Evolutionary conservation across 2,797 vertebrate species (phyloP).

Genomic region (Cheirogaleus major): DNA sequence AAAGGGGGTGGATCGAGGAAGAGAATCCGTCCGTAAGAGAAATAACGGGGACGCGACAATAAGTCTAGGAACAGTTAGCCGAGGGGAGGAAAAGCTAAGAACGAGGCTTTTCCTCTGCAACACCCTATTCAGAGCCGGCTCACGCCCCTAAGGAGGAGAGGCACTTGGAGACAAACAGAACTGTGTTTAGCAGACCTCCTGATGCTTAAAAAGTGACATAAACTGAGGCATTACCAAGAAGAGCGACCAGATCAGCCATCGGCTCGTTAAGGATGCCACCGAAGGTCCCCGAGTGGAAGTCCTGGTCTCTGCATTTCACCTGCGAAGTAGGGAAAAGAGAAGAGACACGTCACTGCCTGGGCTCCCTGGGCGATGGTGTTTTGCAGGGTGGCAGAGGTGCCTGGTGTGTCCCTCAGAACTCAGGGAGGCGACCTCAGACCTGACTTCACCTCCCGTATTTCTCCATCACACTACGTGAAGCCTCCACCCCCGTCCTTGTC

Average conservation of each 20-base stretch:
- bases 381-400: accelerated
- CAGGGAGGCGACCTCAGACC: neutral
- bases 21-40: neutral
- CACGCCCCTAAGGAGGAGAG: neutral
- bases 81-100: too few species aligned
- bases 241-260: conserved; percentile 92
- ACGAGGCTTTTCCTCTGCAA: neutral
- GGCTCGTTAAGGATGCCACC: conserved; percentile 94
- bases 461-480: accelerated
- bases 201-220: neutral
- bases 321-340: conserved; percentile 70
- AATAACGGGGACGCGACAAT: accelerated
- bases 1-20: neutral
- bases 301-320: conserved; percentile 92
- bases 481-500: accelerated
- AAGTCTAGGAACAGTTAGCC: neutral
- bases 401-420: accelerated
- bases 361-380: accelerated
- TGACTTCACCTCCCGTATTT: accelerated
- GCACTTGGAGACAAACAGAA: neutral
- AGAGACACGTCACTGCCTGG: accelerated
- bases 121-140: neutral
- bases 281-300: conserved; percentile 94
- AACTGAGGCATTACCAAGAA: conserved; percentile 88
- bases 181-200: accelerated